Evolutionary conservation across 2,888 invertebrate genomes (phyloP).

Genomic region (Drosophila barbarae): DNA sequence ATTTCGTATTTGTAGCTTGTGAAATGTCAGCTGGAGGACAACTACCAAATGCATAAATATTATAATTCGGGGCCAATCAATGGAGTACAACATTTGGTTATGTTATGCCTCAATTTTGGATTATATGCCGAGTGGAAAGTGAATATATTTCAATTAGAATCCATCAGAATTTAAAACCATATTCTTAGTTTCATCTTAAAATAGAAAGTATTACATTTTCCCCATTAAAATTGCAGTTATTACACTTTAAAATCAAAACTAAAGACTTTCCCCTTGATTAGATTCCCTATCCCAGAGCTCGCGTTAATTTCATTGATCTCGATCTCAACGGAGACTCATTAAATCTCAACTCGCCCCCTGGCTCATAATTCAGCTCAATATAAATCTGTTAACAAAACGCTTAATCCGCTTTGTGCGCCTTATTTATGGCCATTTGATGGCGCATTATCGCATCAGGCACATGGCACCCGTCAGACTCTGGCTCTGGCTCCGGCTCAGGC

Average conservation of each 20-base stretch:
- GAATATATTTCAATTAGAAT: slow-evolving; percentile 2
- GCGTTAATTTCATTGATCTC: slow-evolving; percentile 30
- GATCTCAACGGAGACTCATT: slow-evolving; percentile 26
- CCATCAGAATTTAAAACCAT: not conserved
- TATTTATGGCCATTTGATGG: slow-evolving; percentile 73
- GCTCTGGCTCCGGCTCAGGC: not conserved
- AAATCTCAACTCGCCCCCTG: slow-evolving; percentile 33
- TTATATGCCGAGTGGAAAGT: not conserved
- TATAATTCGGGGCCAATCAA: slow-evolving; percentile 2
- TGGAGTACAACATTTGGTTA: not conserved
- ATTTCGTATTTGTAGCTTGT: slow-evolving; percentile 20
- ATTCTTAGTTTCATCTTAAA: too few relatives aligned
- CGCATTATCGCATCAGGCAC: slow-evolving; percentile 69
- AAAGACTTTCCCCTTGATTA: not conserved
- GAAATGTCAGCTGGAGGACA: slow-evolving; percentile 1
- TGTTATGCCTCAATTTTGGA: not conserved
- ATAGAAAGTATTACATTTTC: too few relatives aligned
- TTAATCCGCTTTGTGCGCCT: slow-evolving; percentile 71
- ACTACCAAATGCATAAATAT: not conserved
- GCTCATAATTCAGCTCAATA: slow-evolving; percentile 68
- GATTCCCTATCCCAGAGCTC: not conserved
- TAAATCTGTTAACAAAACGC: slow-evolving; percentile 73
- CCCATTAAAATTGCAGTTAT: too few relatives aligned
- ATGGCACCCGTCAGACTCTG: slow-evolving; percentile 53
- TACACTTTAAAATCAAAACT: too few relatives aligned